Evolutionary conservation across 2,797 vertebrate genomes (phyloP), one percentile per base, ranked within the genome.

Genomic region (Alfaro cultratus): DNA sequence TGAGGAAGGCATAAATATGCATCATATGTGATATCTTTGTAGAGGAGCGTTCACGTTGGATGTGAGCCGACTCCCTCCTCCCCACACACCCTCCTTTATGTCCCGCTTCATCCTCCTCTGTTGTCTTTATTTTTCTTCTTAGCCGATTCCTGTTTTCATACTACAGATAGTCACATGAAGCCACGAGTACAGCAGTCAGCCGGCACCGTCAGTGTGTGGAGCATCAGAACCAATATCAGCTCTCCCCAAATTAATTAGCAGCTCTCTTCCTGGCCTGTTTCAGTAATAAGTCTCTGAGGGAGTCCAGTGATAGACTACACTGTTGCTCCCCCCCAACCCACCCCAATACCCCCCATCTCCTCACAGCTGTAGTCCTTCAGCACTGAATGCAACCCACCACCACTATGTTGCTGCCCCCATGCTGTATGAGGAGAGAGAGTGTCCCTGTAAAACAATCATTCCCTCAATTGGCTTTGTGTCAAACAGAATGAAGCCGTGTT

Each of bases 231-330:
- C 94, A 96, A 86, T 91, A 96, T 95, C 92, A 94, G 87, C 85
- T 86, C 92, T 88, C 91, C 87, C 90, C 87, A 93, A 95, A 96
- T 96, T 95, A 95, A 96, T 96, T 94, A 93, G 88, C 90, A 83
- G 86, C 82, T 75, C 85, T 87, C 34, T 87, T 80, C 67, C 91
- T 85, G 86, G 88, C 92, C 92, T 92, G 93, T 88, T 91, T 95
- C 94, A 83, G 92, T 97, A 96, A 94, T 95, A 94, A 96, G 94
- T 94, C 94, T 97, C 96, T 87, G 76, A 87, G 85, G 90, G 94
- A 97, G 95, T 85, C 89, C 85, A 88, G 86, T 81, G 85, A 94
- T 92, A 86, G 87, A 77, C 80, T 83, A 86, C 55, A 72, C 84
- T 74, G 79, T 83, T 21, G 0, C 47, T 7, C 16, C 16, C 15